phyloP scores from a whole-genome alignment of 53 echinoderm and acorn worm genomes.

The Pentamera pediparva region DNA sequence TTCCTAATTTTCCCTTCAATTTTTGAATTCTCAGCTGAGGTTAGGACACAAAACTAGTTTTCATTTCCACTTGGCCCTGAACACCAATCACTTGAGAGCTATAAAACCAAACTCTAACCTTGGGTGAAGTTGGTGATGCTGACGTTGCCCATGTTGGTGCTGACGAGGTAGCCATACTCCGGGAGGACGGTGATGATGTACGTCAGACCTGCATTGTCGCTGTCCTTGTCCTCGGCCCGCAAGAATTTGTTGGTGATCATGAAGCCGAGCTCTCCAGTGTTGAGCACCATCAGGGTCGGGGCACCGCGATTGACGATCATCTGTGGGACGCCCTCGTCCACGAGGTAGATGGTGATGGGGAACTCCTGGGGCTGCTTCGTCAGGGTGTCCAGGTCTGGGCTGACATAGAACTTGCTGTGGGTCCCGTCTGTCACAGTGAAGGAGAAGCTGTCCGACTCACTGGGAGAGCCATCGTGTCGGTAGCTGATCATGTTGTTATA shows the following conservation, averaged over 20 bases:
- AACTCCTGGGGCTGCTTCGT: constrained; percentile 88
- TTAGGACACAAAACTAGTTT: too few species aligned
- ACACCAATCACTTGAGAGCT: too few species aligned
- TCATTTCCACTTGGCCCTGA: too few species aligned
- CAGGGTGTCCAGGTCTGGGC: constrained; percentile 61
- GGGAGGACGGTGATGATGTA: constrained; percentile 87
- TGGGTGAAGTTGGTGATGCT: constrained; percentile 98
- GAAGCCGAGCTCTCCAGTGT: constrained; percentile 85
- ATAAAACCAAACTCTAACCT: too few species aligned
- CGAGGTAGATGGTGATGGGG: constrained; percentile 62
- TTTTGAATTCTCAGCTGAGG: too few species aligned
- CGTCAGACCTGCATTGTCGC: constrained; percentile 56
- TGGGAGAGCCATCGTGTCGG: constrained; percentile 91
- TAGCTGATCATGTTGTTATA: constrained; percentile 97
- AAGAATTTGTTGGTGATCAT: constrained; percentile 97
- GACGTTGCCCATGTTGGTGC: constrained; percentile 66
- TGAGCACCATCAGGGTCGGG: constrained; percentile 70
- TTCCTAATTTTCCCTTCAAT: too few species aligned
- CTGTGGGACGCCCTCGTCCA: constrained; percentile 95
- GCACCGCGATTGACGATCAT: constrained; percentile 94
- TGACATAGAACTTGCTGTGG: constrained; percentile 86
- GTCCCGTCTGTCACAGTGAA: constrained; percentile 96
- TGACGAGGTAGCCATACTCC: constrained; percentile 84
- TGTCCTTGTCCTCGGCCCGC: constrained; percentile 93
- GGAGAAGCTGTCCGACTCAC: constrained; percentile 80